Evolutionary conservation across 2,797 vertebrate species (phyloP).

Genomic region (Chelonia mydas): DNA sequence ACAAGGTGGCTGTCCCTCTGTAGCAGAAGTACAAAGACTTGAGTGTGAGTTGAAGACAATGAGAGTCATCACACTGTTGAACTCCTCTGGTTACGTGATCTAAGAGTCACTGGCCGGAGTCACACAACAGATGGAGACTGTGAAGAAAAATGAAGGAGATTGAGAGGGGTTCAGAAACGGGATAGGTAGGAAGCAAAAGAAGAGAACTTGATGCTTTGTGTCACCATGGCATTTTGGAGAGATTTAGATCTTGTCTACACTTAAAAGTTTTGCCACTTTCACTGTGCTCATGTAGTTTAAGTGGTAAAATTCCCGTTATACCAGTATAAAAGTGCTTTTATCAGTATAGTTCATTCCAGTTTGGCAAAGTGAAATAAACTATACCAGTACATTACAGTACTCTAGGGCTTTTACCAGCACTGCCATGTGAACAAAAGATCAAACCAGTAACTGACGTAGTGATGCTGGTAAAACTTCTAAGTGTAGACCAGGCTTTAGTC

Average conservation of each 20-base stretch:
- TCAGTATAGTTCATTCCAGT: neutral
- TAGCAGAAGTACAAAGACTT: neutral
- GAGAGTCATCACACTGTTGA: no score
- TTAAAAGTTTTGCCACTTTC: neutral
- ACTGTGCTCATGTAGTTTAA: neutral
- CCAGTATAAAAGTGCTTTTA: neutral
- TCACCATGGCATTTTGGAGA: neutral
- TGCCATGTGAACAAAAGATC: neutral
- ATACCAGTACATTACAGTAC: neutral
- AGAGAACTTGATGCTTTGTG: neutral
- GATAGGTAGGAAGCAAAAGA: neutral
- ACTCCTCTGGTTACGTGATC: no score
- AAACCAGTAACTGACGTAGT: neutral
- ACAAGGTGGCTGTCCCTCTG: neutral
- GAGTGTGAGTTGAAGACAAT: neutral
- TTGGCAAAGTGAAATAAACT: neutral
- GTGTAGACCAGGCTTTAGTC: neutral
- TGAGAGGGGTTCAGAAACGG: neutral
- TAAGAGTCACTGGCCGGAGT: neutral
- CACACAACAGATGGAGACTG: neutral
- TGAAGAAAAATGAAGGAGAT: neutral
- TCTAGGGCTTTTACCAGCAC: neutral
- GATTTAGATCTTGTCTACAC: neutral
- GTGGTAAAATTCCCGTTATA: neutral
- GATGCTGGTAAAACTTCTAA: neutral